Evolutionary conservation across 1,140 invertebrate species (phyloP), one percentile per base, ranked within the genome.

Genomic region (Hylaeus volcanicus): DNA sequence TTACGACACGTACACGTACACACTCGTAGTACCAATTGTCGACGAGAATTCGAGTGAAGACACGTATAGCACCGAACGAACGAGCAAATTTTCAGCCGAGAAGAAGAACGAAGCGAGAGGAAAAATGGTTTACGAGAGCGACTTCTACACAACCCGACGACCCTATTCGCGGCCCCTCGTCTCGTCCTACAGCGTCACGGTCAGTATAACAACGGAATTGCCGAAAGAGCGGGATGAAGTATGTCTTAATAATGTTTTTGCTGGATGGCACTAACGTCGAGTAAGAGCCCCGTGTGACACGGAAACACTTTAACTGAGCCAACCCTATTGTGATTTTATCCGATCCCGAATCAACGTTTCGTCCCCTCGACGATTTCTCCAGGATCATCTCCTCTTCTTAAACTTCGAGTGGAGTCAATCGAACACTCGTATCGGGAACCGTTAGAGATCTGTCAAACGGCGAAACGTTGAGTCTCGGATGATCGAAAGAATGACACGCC

Each of bases 41-140:
- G 74, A 68, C n/a, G 26, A 58, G 0, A 45, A n/a, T 56, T 68
- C 15, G 64, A 53, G 11, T 5, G 37, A n/a, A 37, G n/a, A 1
- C 6, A 53, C n/a, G 26, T 26, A 37, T 71, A 60, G 48, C 48
- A 61, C 53, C 15, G 26, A 15, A 74, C 64, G 72, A 79, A 83
- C 63, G 53, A 63, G 43, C 64, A 65, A 80, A 71, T 56, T 70
- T 43, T 68, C 39, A 78, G 69, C 60, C 65, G 74, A 83, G 66
- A 72, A 68, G 63, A 81, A 75, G 45, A 74, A 74, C 39, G 53
- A 70, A 78, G 61, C 71, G 60, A 83, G 80, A 78, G 86, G 89
- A 91, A 94, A 95, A 92, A 97, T 97, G 97, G 97, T 97, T 94
- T 97, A 97, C 96, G 96, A 97, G 94, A 96, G 96, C 94, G 97